Conservation (phyloP, 2,888 invertebrate genomes). For the Philereme vetulata region DNA sequence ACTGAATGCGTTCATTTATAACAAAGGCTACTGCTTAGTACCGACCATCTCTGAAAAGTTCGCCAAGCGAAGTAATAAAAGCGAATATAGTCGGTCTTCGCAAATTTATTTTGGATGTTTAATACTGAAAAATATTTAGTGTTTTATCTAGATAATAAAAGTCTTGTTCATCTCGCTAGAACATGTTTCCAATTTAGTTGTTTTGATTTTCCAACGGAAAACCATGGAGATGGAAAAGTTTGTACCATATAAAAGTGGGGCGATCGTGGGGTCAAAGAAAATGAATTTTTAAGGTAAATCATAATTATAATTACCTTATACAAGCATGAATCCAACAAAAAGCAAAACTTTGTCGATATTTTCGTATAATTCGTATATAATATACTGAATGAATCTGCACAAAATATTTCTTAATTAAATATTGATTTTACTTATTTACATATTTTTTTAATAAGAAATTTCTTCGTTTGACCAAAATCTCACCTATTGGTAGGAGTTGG, state of each 20-base stretch:
- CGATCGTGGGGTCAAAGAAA: conserved; percentile 55
- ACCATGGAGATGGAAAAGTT: no score
- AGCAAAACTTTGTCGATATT: background rate
- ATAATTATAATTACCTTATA: background rate
- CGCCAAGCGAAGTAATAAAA: conserved; percentile 14
- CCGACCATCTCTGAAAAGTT: conserved; percentile 16
- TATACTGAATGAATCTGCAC: background rate
- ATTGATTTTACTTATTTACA: background rate
- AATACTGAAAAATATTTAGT: no score
- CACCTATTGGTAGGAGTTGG: no score
- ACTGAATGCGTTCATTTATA: conserved; percentile 25
- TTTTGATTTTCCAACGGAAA: no score
- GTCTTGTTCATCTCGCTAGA: background rate
- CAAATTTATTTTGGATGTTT: no score
- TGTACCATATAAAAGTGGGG: conserved; percentile 43
- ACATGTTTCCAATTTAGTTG: background rate
- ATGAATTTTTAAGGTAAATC: conserved; percentile 55
- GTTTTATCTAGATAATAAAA: no score
- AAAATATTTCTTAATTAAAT: background rate
- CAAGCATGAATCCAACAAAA: background rate
- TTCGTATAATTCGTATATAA: background rate
- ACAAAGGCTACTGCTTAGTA: conserved; percentile 24
- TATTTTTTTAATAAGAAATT: no score
- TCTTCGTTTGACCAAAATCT: no score
- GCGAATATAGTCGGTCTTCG: background rate